These are phyloP conservation scores for Corticium candelabrum DNA, from an alignment of 37 sponge, comb jelly and placozoan species.

Conservation along the genomic window DNA sequence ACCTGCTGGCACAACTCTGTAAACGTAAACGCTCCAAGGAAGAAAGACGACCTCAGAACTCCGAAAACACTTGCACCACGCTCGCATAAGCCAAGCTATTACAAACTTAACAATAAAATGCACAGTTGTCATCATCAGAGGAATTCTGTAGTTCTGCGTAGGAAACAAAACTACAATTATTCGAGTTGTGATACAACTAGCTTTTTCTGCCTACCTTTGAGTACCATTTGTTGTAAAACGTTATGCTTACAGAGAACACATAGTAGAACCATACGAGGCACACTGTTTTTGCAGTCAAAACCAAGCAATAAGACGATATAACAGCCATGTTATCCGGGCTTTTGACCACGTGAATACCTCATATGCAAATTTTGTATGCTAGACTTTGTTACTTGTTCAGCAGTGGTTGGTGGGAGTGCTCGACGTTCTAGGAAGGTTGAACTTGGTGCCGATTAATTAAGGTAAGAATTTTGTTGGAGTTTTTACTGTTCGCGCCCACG, in stretches of 20 bases:
- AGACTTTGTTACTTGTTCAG: too few species aligned
- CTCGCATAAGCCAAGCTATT: constrained; percentile 52
- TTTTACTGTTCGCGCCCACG: too few species aligned
- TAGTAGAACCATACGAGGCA: constrained; percentile 73
- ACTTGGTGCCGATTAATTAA: too few species aligned
- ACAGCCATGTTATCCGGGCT: too few species aligned
- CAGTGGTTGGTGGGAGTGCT: too few species aligned
- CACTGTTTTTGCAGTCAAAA: constrained; percentile 19
- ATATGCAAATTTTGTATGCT: too few species aligned
- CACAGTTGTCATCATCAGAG: constrained; percentile 69
- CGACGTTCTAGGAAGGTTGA: too few species aligned
- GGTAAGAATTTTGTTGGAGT: too few species aligned
- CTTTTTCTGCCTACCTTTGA: constrained; percentile 61
- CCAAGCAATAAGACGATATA: neutral
- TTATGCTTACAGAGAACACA: constrained; percentile 80
- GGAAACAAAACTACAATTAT: neutral
- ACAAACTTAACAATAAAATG: constrained; percentile 71
- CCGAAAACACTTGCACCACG: neutral
- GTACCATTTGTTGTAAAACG: constrained; percentile 96
- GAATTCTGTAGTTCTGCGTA: constrained; percentile 44
- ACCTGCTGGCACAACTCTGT: constrained; percentile 49
- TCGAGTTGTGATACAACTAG: neutral
- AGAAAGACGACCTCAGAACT: constrained; percentile 16
- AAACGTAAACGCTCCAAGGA: constrained; percentile 47
- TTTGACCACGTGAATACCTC: too few species aligned